Conservation (phyloP, 2,888 invertebrate species). For the Allygus modestus region DNA sequence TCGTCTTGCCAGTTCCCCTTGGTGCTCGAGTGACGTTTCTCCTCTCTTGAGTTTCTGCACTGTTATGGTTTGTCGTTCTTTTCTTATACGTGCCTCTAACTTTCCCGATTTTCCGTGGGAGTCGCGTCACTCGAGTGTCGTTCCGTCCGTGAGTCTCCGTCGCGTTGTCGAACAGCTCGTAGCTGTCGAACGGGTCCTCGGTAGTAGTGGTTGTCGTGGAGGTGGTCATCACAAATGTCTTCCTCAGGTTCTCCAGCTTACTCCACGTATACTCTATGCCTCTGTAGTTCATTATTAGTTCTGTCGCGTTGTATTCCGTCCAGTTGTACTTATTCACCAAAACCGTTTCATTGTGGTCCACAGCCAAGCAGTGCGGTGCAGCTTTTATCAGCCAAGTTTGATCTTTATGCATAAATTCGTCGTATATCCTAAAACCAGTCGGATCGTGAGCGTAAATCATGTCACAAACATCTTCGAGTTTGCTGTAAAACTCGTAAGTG, state of each 20-base stretch:
- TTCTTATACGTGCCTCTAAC: slow-evolving; percentile 47
- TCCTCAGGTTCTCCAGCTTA: slow-evolving; percentile 23
- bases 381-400: slow-evolving; percentile 11
- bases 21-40: neutral
- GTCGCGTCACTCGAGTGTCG: slow-evolving; percentile 3
- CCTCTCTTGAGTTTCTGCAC: neutral
- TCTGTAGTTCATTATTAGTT: slow-evolving; percentile 43
- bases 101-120: neutral
- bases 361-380: slow-evolving; percentile 13
- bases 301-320: slow-evolving; percentile 38
- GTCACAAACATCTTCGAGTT: slow-evolving; percentile 40
- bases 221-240: slow-evolving; percentile 39
- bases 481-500: slow-evolving; percentile 51
- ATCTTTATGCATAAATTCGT: slow-evolving; percentile 51
- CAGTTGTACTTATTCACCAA: slow-evolving; percentile 44
- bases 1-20: slow-evolving; percentile 19
- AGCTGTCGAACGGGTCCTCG: neutral
- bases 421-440: slow-evolving; percentile 41
- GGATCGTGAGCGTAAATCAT: slow-evolving; percentile 43
- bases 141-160: neutral
- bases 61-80: neutral
- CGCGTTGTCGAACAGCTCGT: neutral
- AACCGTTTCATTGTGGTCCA: slow-evolving; percentile 22
- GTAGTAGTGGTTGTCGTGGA: slow-evolving; percentile 38
- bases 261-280: slow-evolving; percentile 40